Conservation (phyloP, 2,113 vertebrate genomes). For the Vidua chalybeata region DNA sequence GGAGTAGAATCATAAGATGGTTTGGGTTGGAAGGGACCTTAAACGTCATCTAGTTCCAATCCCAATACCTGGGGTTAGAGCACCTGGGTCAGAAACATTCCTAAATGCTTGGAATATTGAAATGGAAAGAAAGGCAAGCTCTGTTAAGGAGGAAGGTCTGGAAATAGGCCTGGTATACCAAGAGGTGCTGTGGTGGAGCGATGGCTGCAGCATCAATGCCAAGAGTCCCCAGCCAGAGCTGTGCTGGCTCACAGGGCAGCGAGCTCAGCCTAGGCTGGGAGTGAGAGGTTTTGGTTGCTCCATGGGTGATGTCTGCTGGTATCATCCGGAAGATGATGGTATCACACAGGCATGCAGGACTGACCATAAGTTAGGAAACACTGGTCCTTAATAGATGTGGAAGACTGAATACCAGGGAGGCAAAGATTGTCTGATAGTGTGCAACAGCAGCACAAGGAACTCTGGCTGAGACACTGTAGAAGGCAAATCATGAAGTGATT, state of each 20-base stretch:
- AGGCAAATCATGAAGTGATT: background rate
- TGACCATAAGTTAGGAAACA: constrained; percentile 31
- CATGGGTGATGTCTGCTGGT: background rate
- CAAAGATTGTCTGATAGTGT: background rate
- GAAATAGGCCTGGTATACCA: background rate
- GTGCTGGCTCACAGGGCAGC: background rate
- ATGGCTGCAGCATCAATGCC: background rate
- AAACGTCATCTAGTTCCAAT: background rate
- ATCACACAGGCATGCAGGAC: background rate
- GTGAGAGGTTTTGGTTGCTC: background rate
- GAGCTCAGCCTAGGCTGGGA: background rate
- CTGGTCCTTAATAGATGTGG: constrained; percentile 14
- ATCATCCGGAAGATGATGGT: constrained; percentile 16
- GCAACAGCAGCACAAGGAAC: background rate
- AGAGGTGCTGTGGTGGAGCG: background rate
- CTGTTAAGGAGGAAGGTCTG: background rate
- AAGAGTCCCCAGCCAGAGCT: background rate
- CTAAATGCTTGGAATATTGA: background rate
- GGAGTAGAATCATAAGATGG: background rate
- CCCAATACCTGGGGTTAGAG: background rate
- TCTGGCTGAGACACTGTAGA: background rate
- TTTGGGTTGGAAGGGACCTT: background rate
- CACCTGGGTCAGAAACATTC: background rate
- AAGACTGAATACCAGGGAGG: background rate
- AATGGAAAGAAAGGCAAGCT: background rate